These are phyloP conservation scores for Catagonus wagneri DNA, from an alignment of 2,113 vertebrate genomes.

Conservation along the genomic window DNA sequence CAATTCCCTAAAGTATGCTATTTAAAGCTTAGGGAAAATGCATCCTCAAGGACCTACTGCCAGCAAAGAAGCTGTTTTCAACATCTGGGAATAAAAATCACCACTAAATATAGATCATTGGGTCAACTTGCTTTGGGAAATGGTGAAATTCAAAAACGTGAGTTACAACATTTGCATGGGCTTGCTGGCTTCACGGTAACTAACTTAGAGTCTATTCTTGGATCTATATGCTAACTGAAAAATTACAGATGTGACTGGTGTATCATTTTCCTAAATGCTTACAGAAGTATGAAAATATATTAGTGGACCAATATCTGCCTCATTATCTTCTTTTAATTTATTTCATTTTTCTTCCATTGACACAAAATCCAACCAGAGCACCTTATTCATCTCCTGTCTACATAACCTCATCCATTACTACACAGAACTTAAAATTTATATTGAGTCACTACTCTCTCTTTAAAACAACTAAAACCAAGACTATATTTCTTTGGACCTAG, in stretches of 20 bases:
- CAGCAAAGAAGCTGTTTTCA: constrained; percentile 78
- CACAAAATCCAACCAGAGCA: constrained; percentile 4
- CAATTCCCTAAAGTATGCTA: constrained; percentile 77
- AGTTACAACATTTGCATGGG: constrained; percentile 65
- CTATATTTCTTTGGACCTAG: background rate
- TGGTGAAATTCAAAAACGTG: constrained; percentile 70
- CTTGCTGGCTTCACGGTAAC: constrained; percentile 37
- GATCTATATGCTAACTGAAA: constrained; percentile 12
- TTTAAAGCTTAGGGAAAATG: constrained; percentile 82
- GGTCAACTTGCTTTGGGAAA: constrained; percentile 80
- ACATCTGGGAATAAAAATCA: constrained; percentile 82
- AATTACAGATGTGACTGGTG: constrained; percentile 25
- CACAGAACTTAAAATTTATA: background rate
- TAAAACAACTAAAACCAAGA: constrained; percentile 35
- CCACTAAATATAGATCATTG: constrained; percentile 82
- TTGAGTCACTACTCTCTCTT: background rate
- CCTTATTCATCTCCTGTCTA: background rate
- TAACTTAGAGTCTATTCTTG: constrained; percentile 58
- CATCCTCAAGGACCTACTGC: constrained; percentile 68
- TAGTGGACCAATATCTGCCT: background rate
- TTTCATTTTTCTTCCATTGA: constrained; percentile 19
- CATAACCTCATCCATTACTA: background rate
- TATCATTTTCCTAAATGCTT: background rate
- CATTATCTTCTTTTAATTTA: constrained; percentile 19
- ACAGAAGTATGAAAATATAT: background rate